Evolutionary conservation across 2,113 vertebrate species (phyloP).

Genomic region (Solenodon paradoxus): DNA sequence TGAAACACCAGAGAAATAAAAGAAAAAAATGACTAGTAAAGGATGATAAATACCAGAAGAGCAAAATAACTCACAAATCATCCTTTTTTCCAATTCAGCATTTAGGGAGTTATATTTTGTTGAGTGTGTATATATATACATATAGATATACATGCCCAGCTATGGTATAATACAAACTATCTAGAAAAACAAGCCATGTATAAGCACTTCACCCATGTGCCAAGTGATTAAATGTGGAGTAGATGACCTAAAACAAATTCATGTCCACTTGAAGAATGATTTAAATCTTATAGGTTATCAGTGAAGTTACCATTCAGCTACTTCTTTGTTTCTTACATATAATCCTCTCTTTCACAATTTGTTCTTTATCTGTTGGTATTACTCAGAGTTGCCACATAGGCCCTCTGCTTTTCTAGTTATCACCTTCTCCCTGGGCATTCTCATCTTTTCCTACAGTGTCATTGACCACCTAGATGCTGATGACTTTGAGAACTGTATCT

Average conservation of each 20-base stretch:
- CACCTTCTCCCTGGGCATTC: background rate
- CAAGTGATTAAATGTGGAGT: background rate
- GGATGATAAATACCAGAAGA: background rate
- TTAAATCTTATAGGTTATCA: background rate
- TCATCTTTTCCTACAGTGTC: background rate
- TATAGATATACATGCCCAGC: background rate
- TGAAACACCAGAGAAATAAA: background rate
- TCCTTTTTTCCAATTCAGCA: conserved; percentile 43
- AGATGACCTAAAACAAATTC: background rate
- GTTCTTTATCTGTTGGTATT: background rate
- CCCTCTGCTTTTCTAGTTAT: background rate
- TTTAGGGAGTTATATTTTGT: conserved; percentile 53
- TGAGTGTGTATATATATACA: background rate
- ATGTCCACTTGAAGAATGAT: background rate
- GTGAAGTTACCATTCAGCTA: background rate
- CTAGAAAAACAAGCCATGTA: background rate
- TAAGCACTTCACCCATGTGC: background rate
- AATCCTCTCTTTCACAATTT: background rate
- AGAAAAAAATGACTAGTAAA: background rate
- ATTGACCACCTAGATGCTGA: background rate
- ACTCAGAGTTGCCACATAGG: background rate
- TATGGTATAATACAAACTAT: background rate
- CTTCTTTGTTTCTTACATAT: background rate
- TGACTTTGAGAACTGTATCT: background rate
- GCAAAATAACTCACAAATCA: conserved; percentile 34